A percentile compares a stretch with the other conserved stretches of the same genome.
phyloP scores from a whole-genome alignment of 2,797 vertebrate species.

The Pyrrhura leucotis region DNA sequence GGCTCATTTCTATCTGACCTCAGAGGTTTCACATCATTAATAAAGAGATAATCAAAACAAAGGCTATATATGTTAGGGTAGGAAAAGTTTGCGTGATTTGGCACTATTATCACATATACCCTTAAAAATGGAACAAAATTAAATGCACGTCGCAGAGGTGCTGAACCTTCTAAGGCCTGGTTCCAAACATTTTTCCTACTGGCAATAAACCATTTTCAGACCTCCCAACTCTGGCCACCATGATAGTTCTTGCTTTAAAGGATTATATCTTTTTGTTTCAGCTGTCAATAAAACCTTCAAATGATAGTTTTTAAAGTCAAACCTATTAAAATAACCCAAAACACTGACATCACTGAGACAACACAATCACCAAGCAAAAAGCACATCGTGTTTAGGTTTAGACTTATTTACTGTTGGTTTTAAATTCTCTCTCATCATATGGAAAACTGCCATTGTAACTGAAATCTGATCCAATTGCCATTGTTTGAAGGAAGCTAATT shows the following conservation, averaged over 20 bases:
- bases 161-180: conserved; percentile 56
- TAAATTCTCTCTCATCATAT: neutral
- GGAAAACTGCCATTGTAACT: neutral
- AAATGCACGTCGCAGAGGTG: conserved; percentile 32
- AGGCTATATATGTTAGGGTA: conserved; percentile 32
- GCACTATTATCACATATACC: conserved; percentile 33
- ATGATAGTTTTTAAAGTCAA: conserved; percentile 46
- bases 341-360: neutral
- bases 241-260: conserved; percentile 57
- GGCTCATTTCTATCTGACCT: conserved; percentile 68
- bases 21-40: conserved; percentile 69
- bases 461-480: neutral
- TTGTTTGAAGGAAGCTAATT: neutral
- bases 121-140: conserved; percentile 58
- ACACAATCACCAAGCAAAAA: neutral
- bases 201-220: conserved; percentile 72
- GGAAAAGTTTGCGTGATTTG: conserved; percentile 57
- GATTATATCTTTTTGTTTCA: conserved; percentile 61
- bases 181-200: conserved; percentile 63
- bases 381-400: neutral
- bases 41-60: conserved; percentile 74
- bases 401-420: neutral
- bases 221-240: conserved; percentile 71
- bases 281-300: conserved; percentile 71
- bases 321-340: neutral